phyloP scores from a whole-genome alignment of 1,140 invertebrate genomes.

The Nymphalis io region DNA sequence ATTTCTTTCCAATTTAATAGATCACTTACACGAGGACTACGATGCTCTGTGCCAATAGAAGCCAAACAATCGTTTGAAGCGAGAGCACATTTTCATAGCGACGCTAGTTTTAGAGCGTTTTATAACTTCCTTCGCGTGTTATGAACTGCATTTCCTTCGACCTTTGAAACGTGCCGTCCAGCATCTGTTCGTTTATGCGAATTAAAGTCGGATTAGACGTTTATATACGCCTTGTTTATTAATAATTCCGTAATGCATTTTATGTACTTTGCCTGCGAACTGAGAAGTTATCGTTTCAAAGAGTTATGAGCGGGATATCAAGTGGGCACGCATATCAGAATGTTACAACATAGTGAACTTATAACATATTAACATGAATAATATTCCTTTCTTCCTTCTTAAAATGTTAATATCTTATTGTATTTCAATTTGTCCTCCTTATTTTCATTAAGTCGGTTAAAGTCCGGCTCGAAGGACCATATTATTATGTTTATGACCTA shows the following conservation, averaged over 20 bases:
- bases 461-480: conserved; percentile 24
- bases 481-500: conserved; percentile 12
- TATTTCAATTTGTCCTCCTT: conserved; percentile 3
- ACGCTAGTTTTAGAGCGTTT: conserved; percentile 16
- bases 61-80: too few relatives aligned
- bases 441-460: neutral
- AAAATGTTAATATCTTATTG: conserved; percentile 11
- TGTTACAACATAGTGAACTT: too few relatives aligned
- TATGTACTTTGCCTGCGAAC: too few relatives aligned
- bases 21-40: too few relatives aligned
- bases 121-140: conserved; percentile 26
- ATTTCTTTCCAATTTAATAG: too few relatives aligned
- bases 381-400: neutral
- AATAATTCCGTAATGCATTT: too few relatives aligned
- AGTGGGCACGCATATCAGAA: too few relatives aligned
- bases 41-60: too few relatives aligned
- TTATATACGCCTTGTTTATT: too few relatives aligned
- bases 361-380: too few relatives aligned
- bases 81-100: neutral
- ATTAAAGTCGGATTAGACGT: neutral
- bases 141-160: conserved; percentile 21
- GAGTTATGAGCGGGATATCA: too few relatives aligned
- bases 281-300: too few relatives aligned
- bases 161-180: conserved; percentile 9
- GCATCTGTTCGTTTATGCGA: conserved; percentile 8